Percentiles rank a stretch among this genome's conserved stretches.
Conservation (phyloP, 2,113 vertebrate genomes). For the Calcarius ornatus region DNA sequence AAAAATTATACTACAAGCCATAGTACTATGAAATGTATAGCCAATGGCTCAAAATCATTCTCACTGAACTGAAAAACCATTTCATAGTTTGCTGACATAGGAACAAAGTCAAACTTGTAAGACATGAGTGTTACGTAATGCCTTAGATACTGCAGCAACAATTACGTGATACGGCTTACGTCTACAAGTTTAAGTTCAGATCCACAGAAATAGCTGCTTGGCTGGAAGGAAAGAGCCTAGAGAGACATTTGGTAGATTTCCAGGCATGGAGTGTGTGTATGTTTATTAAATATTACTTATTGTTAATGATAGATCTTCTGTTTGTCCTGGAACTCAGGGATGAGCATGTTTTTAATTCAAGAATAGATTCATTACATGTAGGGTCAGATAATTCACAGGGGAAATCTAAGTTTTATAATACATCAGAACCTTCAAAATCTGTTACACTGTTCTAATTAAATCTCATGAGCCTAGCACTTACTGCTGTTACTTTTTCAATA, state of each 20-base stretch:
- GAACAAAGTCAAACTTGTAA: background rate
- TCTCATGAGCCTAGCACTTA: background rate
- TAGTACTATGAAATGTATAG: background rate
- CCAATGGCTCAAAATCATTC: background rate
- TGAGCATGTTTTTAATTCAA: background rate
- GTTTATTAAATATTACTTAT: constrained; percentile 1
- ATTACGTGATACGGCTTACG: fast-evolving
- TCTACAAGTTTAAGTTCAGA: background rate
- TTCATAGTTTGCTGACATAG: background rate
- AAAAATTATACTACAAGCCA: background rate
- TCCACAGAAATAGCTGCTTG: background rate
- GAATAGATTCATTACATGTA: background rate
- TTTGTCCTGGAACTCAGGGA: background rate
- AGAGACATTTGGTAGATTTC: background rate
- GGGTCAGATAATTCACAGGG: background rate
- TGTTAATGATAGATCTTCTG: background rate
- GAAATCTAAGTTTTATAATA: background rate
- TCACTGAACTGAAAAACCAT: background rate
- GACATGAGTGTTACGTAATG: background rate
- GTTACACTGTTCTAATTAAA: background rate
- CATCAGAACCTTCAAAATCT: background rate
- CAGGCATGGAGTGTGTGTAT: background rate
- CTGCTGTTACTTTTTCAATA: background rate
- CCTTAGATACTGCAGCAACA: background rate
- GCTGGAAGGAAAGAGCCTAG: background rate